These are phyloP conservation scores for Drosophila ananassae DNA, from an alignment of 1,140 invertebrate genomes.

Conservation along the genomic window DNA sequence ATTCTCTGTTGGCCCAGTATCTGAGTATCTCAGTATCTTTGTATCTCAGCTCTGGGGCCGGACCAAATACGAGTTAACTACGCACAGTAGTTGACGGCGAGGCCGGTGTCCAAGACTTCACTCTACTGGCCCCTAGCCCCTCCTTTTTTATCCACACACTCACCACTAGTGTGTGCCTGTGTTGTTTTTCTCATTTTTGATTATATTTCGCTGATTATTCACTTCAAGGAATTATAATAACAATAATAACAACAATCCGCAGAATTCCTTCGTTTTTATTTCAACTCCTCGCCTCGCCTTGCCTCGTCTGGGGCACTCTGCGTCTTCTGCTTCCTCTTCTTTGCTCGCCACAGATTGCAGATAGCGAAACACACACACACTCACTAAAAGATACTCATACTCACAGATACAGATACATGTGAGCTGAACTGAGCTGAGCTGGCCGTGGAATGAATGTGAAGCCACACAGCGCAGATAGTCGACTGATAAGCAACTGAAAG, in stretches of 20 bases:
- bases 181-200: conserved; percentile 76
- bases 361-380: conserved; percentile 60
- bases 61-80: conserved; percentile 16
- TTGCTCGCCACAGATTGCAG: conserved; percentile 71
- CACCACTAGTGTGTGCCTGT: conserved; percentile 10
- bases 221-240: conserved; percentile 83
- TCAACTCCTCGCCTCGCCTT: conserved; percentile 25
- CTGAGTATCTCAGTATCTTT: conserved; percentile 60
- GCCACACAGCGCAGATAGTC: conserved; percentile 81
- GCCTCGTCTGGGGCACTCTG: background rate
- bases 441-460: conserved; percentile 77
- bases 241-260: conserved; percentile 83
- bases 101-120: conserved; percentile 54
- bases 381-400: conserved; percentile 24
- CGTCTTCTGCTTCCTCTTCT: conserved; percentile 40
- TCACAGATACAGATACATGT: conserved; percentile 43
- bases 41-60: background rate
- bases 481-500: conserved; percentile 77
- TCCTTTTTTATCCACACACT: conserved; percentile 9
- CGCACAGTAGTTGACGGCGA: conserved; percentile 49
- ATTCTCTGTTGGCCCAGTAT: conserved; percentile 28
- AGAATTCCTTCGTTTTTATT: conserved; percentile 76
- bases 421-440: conserved; percentile 22
- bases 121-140: conserved; percentile 12
- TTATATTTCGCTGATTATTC: conserved; percentile 82